Percentiles rank a stretch among this genome's conserved stretches.
Evolutionary conservation across 2,113 vertebrate species (phyloP).

Genomic region (Megaceryle maxima): DNA sequence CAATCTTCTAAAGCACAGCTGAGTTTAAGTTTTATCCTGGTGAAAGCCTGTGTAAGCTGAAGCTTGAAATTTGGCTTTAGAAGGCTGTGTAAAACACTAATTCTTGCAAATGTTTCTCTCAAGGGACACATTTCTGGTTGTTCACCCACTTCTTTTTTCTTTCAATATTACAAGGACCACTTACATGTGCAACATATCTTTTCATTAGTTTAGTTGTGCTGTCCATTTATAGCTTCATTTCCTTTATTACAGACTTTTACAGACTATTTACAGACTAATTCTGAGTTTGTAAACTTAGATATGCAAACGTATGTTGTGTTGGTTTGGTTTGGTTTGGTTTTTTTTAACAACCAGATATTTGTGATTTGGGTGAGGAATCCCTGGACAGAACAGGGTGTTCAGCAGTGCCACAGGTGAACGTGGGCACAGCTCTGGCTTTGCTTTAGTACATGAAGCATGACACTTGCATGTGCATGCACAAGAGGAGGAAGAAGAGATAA

Average conservation of each 20-base stretch:
- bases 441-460: neutral
- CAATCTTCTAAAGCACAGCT: too few relatives aligned
- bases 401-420: neutral
- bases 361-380: neutral
- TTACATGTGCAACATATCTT: neutral
- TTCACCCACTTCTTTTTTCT: fast-evolving
- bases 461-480: neutral
- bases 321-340: too few relatives aligned
- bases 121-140: neutral
- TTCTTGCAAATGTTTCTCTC: neutral
- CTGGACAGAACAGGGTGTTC: neutral
- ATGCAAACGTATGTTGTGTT: neutral
- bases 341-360: neutral
- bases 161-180: neutral
- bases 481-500: neutral
- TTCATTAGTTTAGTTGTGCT: neutral
- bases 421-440: neutral
- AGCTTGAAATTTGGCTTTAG: neutral
- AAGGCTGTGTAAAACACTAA: neutral
- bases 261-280: neutral
- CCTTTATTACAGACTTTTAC: neutral
- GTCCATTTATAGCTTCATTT: neutral
- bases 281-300: neutral
- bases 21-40: neutral
- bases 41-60: neutral